phyloP scores from a whole-genome alignment of 2,113 vertebrate species.

The Callipepla californica region DNA sequence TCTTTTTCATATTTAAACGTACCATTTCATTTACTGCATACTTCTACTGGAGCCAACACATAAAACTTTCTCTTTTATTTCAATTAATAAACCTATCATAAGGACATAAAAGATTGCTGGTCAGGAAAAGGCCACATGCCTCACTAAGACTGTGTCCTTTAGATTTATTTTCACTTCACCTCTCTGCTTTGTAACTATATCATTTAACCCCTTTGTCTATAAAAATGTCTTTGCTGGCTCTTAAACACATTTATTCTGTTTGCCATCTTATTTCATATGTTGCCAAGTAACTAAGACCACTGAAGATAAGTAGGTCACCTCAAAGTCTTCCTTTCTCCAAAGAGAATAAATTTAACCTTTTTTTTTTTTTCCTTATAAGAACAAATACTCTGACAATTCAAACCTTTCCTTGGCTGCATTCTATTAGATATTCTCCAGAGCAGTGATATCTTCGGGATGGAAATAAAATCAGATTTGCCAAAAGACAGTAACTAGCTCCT shows the following conservation, averaged over 20 bases:
- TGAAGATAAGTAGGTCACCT: conserved; percentile 66
- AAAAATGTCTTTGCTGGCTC: conserved; percentile 44
- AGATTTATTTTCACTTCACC: conserved; percentile 67
- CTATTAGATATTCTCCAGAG: not conserved
- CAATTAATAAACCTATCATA: conserved; percentile 58
- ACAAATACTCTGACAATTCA: not conserved
- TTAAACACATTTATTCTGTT: conserved; percentile 64
- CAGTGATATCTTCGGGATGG: not conserved
- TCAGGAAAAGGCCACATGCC: conserved; percentile 46
- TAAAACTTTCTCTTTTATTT: conserved; percentile 54
- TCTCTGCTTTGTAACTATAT: conserved; percentile 55
- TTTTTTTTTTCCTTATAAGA: not conserved
- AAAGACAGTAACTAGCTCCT: not conserved
- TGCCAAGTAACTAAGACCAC: conserved; percentile 66
- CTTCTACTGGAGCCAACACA: not conserved
- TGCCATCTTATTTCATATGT: conserved; percentile 64
- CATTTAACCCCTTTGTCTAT: conserved; percentile 63
- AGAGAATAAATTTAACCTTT: conserved; percentile 49
- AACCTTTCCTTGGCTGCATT: not conserved
- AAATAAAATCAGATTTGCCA: conserved; percentile 5
- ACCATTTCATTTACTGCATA: not conserved
- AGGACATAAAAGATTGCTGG: conserved; percentile 49
- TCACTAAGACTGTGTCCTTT: conserved; percentile 24
- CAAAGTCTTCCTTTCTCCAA: conserved; percentile 49
- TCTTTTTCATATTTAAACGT: not conserved